Base-by-base conservation (phyloP, 2,113 vertebrate species). In the Grammomys dolichurus region DNA sequence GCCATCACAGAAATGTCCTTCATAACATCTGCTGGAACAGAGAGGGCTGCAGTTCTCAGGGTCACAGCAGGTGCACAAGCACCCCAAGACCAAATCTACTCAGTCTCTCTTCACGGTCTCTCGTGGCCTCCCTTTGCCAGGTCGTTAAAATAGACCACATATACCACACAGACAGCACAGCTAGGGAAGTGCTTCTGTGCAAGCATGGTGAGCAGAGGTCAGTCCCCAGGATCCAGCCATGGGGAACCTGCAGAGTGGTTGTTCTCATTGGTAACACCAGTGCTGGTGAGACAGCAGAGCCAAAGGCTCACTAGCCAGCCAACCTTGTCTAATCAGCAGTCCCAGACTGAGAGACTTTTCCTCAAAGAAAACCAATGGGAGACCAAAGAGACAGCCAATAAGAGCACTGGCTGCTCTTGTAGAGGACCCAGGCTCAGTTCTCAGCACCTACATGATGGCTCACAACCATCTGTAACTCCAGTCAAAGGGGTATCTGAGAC, bases 11-110 rank as follows among this genome's bases (percentile, higher is more conserved):
- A 82, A 93, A 40, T 17, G 11, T 14, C 3, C 51, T 60, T 19
- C 69, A 14, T 10, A 19, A 26, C 1, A 1, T n/a, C 48, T 6
- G 16, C 22, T 1, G 33, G 8, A 43, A 36, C 65, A 13, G 1
- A 0, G 0, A 65, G 4, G 22, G 69, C 31, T 22, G 24, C 65
- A 75, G 48, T 4, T 46, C 20, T 17, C 85, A 89, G 56, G 3
- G 54, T 46, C 56, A 51, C 28, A 9, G 65, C 60, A 87, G 31
- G 54, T 1, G 10, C 5, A 2, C 60, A 7, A 46, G 60, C 36
- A 19, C 14, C 56, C 28, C 0, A 5, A 24, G 65, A 84, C 7
- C 36, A 24, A 5, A 10, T 17, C 43, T 1, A 0, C 36, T n/a
- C 22, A 3, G 2, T 20, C 54, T 46, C 48, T 63, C 31, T 31